Percentiles rank a stretch among this genome's conserved stretches.
These are phyloP conservation scores for Muricea muricata DNA, from an alignment of 92 coral and sea anemone species.

Conservation along the genomic window DNA sequence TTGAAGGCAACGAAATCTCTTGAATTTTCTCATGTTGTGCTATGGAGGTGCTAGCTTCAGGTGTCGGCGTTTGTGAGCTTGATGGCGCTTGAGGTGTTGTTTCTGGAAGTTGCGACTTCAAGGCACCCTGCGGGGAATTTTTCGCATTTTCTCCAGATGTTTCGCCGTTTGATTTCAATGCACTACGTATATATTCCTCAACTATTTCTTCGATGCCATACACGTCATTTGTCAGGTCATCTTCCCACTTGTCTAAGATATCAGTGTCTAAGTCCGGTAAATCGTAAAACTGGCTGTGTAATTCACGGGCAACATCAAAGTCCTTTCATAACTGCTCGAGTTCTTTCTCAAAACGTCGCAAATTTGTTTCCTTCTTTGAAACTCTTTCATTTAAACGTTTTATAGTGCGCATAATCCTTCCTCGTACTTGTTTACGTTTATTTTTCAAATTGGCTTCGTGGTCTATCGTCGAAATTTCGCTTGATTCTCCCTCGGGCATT, in stretches of 20 bases:
- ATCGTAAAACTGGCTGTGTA: conserved; percentile 37
- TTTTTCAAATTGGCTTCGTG: background rate
- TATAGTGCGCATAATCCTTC: conserved; percentile 42
- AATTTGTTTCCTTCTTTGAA: background rate
- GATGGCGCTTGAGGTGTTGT: background rate
- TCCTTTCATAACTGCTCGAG: conserved; percentile 45
- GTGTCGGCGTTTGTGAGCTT: conserved; percentile 16
- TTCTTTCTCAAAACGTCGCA: conserved; percentile 38
- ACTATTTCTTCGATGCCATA: conserved; percentile 43
- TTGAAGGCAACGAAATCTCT: background rate
- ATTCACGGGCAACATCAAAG: conserved; percentile 27
- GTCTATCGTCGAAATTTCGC: background rate
- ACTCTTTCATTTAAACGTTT: conserved; percentile 35
- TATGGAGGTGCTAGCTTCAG: conserved; percentile 15
- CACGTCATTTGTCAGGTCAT: conserved; percentile 39
- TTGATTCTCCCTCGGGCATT: conserved; percentile 20
- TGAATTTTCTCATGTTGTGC: conserved; percentile 4
- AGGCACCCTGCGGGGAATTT: background rate
- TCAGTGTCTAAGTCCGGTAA: background rate
- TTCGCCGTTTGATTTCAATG: background rate
- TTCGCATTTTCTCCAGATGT: background rate
- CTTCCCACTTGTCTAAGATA: conserved; percentile 47
- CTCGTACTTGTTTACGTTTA: conserved; percentile 40
- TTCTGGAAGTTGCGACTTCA: background rate
- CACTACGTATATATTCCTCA: background rate